These are phyloP conservation scores for Calidris pugnax DNA, from an alignment of 2,113 vertebrate genomes.

Conservation along the genomic window DNA sequence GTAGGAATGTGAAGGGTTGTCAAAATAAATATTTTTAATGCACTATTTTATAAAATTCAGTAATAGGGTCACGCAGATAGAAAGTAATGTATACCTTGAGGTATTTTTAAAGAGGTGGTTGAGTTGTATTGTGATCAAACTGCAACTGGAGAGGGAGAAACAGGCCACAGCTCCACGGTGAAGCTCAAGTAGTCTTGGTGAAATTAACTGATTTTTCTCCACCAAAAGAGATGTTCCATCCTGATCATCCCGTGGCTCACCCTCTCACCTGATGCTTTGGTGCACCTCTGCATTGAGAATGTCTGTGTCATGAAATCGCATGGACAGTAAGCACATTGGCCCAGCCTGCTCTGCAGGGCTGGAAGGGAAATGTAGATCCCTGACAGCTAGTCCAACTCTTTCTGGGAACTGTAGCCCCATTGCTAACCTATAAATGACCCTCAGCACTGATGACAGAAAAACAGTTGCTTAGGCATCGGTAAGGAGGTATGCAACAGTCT, in stretches of 20 bases:
- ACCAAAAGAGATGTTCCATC: background rate
- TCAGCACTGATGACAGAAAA: background rate
- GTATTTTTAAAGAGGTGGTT: background rate
- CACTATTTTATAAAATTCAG: background rate
- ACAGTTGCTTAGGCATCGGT: background rate
- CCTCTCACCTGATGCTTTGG: background rate
- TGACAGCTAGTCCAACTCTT: background rate
- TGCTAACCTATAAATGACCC: background rate
- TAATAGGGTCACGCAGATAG: background rate
- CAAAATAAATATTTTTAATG: background rate
- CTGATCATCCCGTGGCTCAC: background rate
- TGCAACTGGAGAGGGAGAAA: background rate
- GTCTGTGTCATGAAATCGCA: background rate
- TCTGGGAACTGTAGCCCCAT: background rate
- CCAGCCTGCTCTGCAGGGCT: background rate
- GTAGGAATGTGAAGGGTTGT: background rate
- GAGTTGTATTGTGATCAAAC: background rate
- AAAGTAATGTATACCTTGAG: background rate
- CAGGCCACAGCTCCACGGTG: background rate
- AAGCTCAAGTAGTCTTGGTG: background rate
- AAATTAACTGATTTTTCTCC: background rate
- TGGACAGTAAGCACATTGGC: background rate
- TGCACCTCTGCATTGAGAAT: background rate
- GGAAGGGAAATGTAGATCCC: background rate
- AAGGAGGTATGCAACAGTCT: background rate